Evolutionary conservation across 2,888 invertebrate genomes (phyloP).

Genomic region (Ypsolopha sequella): DNA sequence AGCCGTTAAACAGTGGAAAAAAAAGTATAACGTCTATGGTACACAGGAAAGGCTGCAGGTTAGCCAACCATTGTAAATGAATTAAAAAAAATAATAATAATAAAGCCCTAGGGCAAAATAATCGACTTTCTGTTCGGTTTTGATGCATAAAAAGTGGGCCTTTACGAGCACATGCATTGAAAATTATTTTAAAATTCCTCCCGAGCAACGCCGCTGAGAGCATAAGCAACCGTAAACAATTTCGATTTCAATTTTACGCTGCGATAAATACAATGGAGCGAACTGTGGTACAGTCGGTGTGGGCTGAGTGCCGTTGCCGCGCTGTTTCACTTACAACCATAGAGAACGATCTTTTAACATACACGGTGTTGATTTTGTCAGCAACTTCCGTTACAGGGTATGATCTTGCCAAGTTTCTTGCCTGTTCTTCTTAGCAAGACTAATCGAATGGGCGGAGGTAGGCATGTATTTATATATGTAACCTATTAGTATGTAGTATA

Average conservation of each 20-base stretch:
- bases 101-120: too few species aligned
- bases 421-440: neutral
- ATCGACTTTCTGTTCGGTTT: too few species aligned
- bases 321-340: constrained; percentile 5
- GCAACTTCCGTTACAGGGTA: neutral
- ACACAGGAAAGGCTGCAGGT: too few species aligned
- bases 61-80: too few species aligned
- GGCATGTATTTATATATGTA: too few species aligned
- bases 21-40: too few species aligned
- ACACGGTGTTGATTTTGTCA: neutral
- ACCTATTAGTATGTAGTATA: too few species aligned
- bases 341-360: neutral
- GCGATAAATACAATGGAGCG: constrained; percentile 15
- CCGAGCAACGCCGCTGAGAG: constrained; percentile 2
- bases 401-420: neutral
- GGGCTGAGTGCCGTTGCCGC: constrained; percentile 10
- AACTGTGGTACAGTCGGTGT: constrained; percentile 10
- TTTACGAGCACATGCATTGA: too few species aligned
- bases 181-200: neutral
- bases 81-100: too few species aligned
- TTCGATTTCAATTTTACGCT: constrained; percentile 20
- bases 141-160: too few species aligned
- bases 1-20: too few species aligned
- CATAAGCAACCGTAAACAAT: constrained; percentile 13
- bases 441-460: too few species aligned